Evolutionary conservation across 2,113 vertebrate genomes (phyloP).

Genomic region (Phainopepla nitens): DNA sequence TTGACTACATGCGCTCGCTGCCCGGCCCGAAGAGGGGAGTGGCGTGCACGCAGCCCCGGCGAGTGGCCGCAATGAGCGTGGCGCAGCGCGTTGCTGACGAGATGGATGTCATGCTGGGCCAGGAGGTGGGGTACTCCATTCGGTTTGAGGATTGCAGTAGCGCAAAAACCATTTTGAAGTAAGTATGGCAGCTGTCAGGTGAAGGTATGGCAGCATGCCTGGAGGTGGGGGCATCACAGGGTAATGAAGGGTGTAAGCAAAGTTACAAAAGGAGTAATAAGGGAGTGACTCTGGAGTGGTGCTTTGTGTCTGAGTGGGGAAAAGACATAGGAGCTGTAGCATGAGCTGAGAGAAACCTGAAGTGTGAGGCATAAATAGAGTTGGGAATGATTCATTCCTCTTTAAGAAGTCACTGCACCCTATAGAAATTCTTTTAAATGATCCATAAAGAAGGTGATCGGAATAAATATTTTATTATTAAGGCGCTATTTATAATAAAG

Average conservation of each 20-base stretch:
- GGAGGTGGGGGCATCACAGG: rapidly evolving
- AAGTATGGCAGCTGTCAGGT: conserved; percentile 61
- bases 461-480: neutral
- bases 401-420: neutral
- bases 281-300: neutral
- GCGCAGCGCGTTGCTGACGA: conserved; percentile 95
- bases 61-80: conserved; percentile 95
- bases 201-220: rapidly evolving
- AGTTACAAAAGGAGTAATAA: neutral
- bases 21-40: conserved; percentile 89
- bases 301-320: neutral
- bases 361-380: neutral
- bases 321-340: neutral
- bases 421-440: neutral
- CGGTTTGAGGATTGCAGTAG: conserved; percentile 98
- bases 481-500: neutral
- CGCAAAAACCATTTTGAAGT: conserved; percentile 95
- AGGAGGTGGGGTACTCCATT: conserved; percentile 96
- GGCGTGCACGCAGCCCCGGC: conserved; percentile 92
- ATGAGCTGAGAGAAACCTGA: neutral
- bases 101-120: conserved; percentile 96
- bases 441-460: neutral
- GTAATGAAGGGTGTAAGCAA: too few relatives aligned
- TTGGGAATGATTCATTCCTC: neutral
- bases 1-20: conserved; percentile 88